Percentiles rank a stretch among this genome's conserved stretches.
phyloP scores from a whole-genome alignment of 2,113 vertebrate species.

The Copsychus sechellarum region DNA sequence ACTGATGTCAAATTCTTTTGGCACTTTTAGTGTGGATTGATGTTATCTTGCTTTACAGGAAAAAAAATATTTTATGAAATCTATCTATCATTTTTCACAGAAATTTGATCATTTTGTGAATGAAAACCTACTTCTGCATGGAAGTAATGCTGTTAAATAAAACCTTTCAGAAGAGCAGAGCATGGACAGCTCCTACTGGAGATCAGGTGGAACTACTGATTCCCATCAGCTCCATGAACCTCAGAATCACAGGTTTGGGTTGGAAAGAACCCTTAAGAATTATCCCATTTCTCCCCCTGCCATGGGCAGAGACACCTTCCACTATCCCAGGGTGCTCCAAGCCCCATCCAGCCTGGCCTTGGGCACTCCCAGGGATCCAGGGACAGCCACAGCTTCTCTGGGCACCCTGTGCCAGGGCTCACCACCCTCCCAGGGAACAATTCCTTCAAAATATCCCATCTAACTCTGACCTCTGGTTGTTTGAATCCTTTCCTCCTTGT shows the following conservation, averaged over 20 bases:
- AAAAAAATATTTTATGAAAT: background rate
- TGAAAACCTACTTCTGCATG: background rate
- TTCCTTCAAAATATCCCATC: background rate
- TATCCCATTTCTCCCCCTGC: accelerated
- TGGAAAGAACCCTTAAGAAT: background rate
- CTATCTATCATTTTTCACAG: background rate
- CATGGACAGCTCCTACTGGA: background rate
- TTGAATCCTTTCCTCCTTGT: background rate
- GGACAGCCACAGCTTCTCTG: background rate
- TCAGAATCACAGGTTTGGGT: background rate
- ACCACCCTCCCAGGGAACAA: accelerated
- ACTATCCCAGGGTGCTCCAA: accelerated
- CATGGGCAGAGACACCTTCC: background rate
- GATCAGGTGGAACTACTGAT: background rate
- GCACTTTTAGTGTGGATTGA: background rate
- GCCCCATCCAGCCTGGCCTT: accelerated
- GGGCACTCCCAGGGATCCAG: background rate
- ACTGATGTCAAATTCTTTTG: background rate
- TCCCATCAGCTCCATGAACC: background rate
- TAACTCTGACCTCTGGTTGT: accelerated
- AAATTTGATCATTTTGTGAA: background rate
- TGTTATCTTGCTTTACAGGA: background rate
- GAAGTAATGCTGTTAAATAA: background rate
- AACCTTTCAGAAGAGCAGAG: background rate
- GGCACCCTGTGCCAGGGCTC: background rate